phyloP scores from a whole-genome alignment of 2,113 vertebrate species.

The Noctilio leporinus region DNA sequence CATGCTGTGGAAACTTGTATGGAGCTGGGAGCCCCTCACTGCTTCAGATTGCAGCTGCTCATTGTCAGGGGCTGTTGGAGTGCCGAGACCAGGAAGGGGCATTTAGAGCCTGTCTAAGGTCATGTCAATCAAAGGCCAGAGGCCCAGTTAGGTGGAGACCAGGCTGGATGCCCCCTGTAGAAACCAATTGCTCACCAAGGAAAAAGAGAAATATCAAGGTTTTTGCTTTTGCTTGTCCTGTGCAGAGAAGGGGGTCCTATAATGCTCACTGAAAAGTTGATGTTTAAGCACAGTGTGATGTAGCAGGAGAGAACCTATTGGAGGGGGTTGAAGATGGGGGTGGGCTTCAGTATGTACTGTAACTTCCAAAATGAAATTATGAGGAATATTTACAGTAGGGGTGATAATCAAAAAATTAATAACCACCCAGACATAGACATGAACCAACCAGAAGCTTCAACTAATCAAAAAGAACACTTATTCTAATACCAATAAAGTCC shows the following conservation, averaged over 20 bases:
- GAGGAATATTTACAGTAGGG: not conserved
- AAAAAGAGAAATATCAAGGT: not conserved
- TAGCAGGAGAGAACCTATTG: not conserved
- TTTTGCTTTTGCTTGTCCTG: not conserved
- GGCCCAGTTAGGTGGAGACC: not conserved
- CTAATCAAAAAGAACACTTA: not conserved
- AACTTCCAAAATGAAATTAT: not conserved
- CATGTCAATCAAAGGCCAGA: not conserved
- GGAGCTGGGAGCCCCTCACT: not conserved
- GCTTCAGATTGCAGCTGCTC: not conserved
- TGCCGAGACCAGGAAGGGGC: not conserved
- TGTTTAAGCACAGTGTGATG: not conserved
- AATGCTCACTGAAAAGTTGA: not conserved
- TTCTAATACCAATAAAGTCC: not conserved
- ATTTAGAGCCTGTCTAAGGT: not conserved
- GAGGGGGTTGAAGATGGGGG: not conserved
- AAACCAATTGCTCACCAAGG: not conserved
- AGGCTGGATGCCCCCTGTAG: not conserved
- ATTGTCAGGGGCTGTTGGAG: not conserved
- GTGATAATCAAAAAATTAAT: not conserved
- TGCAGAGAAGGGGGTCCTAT: not conserved
- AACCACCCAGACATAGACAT: not conserved
- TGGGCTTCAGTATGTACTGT: not conserved
- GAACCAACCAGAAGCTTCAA: not conserved
- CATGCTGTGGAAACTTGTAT: constrained; percentile 55